phyloP scores from a whole-genome alignment of 1,140 invertebrate genomes.

The Pinna nobilis region DNA sequence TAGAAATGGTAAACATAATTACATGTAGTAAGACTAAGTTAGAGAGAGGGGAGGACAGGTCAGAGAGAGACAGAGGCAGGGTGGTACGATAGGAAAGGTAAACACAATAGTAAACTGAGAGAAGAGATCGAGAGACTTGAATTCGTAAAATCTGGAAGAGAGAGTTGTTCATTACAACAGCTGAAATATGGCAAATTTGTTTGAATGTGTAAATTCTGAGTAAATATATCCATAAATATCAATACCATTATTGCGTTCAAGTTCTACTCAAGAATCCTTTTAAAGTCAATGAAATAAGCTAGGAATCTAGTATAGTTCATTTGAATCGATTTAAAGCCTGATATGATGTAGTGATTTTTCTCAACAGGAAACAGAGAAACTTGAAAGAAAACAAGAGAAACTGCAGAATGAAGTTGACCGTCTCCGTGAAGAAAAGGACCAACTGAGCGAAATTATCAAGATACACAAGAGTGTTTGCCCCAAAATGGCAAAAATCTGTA shows the following conservation, averaged over 20 bases:
- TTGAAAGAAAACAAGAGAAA: conserved; percentile 47
- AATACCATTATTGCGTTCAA: neutral
- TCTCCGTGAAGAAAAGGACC: conserved; percentile 50
- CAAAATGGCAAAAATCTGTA: conserved; percentile 38
- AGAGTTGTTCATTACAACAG: no score
- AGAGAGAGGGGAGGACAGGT: neutral
- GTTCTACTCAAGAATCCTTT: neutral
- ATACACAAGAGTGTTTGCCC: conserved; percentile 55
- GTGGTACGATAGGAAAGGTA: no score
- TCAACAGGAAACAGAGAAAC: conserved; percentile 48
- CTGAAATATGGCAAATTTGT: neutral
- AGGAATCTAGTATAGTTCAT: neutral
- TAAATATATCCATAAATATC: neutral
- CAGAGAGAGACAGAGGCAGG: neutral
- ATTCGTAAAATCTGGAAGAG: no score
- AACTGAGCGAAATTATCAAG: conserved; percentile 52
- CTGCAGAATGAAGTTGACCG: conserved; percentile 48
- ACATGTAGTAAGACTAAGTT: neutral
- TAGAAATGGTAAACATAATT: conserved; percentile 80
- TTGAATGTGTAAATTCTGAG: neutral
- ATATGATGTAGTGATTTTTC: neutral
- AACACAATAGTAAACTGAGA: neutral
- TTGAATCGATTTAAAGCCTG: neutral
- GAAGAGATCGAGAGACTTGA: no score
- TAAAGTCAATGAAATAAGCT: neutral